A percentile compares a stretch with the other conserved stretches of the same genome.
Conservation (phyloP, 2,797 vertebrate species). For the Siniperca scherzeri region DNA sequence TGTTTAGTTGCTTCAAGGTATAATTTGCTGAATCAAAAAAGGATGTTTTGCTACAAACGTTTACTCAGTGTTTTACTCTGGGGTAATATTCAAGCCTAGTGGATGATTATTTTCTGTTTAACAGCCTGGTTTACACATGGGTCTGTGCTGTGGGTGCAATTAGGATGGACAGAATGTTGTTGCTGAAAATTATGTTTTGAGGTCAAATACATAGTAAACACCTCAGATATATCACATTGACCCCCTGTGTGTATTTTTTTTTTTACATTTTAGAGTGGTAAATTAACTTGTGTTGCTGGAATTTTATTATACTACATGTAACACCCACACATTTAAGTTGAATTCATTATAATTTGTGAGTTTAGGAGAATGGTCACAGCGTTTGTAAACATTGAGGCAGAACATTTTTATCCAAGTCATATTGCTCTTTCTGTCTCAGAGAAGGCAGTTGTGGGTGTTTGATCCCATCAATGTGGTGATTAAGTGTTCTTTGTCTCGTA, state of each 20-base stretch:
- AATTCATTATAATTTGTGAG: slow-evolving; percentile 59
- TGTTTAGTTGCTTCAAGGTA: slow-evolving; percentile 68
- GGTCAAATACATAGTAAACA: slow-evolving; percentile 68
- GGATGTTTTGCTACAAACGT: slow-evolving; percentile 65
- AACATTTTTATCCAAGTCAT: slow-evolving; percentile 43
- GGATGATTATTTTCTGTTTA: slow-evolving; percentile 68
- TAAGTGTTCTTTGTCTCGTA: slow-evolving; percentile 69
- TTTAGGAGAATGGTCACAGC: slow-evolving; percentile 48
- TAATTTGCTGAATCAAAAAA: slow-evolving; percentile 70
- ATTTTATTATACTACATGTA: slow-evolving; percentile 54
- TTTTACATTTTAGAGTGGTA: slow-evolving; percentile 36
- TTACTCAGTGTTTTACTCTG: slow-evolving; percentile 59
- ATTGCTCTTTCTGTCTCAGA: slow-evolving; percentile 41
- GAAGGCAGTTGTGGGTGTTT: slow-evolving; percentile 55
- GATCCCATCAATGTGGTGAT: slow-evolving; percentile 73
- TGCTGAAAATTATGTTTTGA: slow-evolving; percentile 65
- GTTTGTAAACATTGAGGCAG: slow-evolving; percentile 55
- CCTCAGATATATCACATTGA: slow-evolving; percentile 45
- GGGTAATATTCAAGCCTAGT: slow-evolving; percentile 63
- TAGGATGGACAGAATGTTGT: slow-evolving; percentile 54
- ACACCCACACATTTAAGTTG: slow-evolving; percentile 58
- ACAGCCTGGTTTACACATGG: slow-evolving; percentile 49
- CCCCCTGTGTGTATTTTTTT: slow-evolving; percentile 49
- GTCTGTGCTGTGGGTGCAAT: slow-evolving; percentile 59
- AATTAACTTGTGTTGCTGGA: slow-evolving; percentile 59